Conservation (phyloP, 2,797 vertebrate species). For the Cryptoblepharus egeriae region DNA sequence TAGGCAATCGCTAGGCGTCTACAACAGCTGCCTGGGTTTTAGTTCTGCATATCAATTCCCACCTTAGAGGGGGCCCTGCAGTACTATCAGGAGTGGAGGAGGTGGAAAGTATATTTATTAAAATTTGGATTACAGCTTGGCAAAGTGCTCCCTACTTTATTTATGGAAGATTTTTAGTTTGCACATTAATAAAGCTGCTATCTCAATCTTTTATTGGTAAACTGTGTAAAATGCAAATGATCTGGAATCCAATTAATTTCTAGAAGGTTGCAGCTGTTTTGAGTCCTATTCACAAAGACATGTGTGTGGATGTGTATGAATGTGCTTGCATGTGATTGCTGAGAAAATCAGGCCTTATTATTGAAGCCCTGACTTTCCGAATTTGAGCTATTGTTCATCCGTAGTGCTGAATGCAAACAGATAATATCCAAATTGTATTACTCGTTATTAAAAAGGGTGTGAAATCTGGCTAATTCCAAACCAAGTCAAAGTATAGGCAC, state of each 20-base stretch:
- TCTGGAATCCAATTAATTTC: constrained; percentile 77
- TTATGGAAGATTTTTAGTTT: constrained; percentile 53
- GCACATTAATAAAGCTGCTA: constrained; percentile 70
- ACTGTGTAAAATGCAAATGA: constrained; percentile 78
- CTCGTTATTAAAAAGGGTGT: constrained; percentile 48
- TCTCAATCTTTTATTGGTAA: constrained; percentile 76
- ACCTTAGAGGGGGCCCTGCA: constrained; percentile 57
- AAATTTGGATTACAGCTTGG: constrained; percentile 51
- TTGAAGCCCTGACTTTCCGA: constrained; percentile 61
- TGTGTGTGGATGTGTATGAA: constrained; percentile 49
- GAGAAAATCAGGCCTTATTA: constrained; percentile 72
- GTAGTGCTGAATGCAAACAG: constrained; percentile 48
- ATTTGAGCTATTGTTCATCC: constrained; percentile 58
- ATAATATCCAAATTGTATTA: constrained; percentile 64
- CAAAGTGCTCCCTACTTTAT: constrained; percentile 34
- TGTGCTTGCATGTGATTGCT: constrained; percentile 57
- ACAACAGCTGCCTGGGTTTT: constrained; percentile 67
- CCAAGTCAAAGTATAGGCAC: constrained; percentile 56
- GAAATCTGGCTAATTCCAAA: constrained; percentile 62
- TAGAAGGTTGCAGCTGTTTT: constrained; percentile 75
- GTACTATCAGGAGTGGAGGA: constrained; percentile 52
- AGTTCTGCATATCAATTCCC: constrained; percentile 63
- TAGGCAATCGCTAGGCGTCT: constrained; percentile 61
- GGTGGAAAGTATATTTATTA: constrained; percentile 27
- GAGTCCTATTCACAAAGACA: constrained; percentile 67